Percentiles rank a stretch among this genome's conserved stretches.
These are phyloP conservation scores for Palythoa grandis DNA, from an alignment of 92 coral and sea anemone species.

Conservation along the genomic window DNA sequence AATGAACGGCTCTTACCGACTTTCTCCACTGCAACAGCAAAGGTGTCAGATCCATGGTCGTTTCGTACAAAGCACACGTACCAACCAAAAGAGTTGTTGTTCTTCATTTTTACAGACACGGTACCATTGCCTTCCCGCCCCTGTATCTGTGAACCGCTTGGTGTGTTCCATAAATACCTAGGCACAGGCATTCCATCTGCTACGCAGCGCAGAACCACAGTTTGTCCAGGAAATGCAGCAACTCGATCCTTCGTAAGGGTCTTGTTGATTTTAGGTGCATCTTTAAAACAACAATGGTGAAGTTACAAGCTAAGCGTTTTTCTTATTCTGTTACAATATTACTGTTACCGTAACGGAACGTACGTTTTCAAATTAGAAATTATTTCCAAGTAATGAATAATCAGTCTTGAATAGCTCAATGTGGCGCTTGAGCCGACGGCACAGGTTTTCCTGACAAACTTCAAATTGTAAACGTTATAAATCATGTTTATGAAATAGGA, in stretches of 20 bases:
- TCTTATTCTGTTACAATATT: background rate
- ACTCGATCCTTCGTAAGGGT: constrained; percentile 66
- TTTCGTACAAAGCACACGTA: constrained; percentile 81
- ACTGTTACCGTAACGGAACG: too few species aligned
- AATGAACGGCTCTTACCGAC: constrained; percentile 67
- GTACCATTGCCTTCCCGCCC: constrained; percentile 62
- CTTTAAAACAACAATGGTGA: constrained; percentile 46
- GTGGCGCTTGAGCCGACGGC: too few species aligned
- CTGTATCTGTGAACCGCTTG: constrained; percentile 48
- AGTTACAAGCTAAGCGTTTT: background rate
- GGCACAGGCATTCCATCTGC: constrained; percentile 90
- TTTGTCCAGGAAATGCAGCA: constrained; percentile 60
- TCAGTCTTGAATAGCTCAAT: too few species aligned
- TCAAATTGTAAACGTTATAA: too few species aligned
- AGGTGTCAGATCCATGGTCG: constrained; percentile 63
- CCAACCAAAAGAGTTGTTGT: constrained; percentile 66
- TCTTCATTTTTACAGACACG: constrained; percentile 57
- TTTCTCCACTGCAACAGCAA: constrained; percentile 66
- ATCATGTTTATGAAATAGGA: too few species aligned
- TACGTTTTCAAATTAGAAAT: too few species aligned
- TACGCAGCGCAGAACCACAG: constrained; percentile 57
- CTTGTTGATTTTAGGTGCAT: constrained; percentile 79
- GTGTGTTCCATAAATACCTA: constrained; percentile 76
- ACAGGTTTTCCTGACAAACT: too few species aligned
- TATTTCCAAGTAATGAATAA: too few species aligned